phyloP scores from a whole-genome alignment of 2,888 invertebrate species.

The Eucriotettix oculatus region DNA sequence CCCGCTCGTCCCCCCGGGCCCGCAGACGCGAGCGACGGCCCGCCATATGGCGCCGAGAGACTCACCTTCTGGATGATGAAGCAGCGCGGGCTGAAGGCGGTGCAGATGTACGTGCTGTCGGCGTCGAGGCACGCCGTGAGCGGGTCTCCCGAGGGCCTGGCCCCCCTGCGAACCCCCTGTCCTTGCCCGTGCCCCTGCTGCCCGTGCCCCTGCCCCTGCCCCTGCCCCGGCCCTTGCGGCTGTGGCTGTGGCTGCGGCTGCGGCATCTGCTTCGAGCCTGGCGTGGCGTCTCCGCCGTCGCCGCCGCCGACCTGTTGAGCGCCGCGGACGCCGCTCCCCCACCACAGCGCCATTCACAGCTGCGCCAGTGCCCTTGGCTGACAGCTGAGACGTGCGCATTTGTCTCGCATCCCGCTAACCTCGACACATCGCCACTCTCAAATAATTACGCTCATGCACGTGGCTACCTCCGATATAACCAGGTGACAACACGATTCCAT shows the following conservation, averaged over 20 bases:
- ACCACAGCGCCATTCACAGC: neutral
- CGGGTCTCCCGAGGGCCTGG: constrained; percentile 9
- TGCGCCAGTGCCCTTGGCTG: neutral
- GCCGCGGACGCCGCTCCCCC: constrained; percentile 16
- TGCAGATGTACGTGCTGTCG: constrained; percentile 41
- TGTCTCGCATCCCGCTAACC: too few species aligned
- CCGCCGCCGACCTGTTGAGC: constrained; percentile 30
- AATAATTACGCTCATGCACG: too few species aligned
- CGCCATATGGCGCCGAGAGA: constrained; percentile 4
- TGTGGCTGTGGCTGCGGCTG: neutral
- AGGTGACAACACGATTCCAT: too few species aligned
- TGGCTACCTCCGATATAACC: too few species aligned
- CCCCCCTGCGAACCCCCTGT: constrained; percentile 19
- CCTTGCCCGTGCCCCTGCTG: too few species aligned
- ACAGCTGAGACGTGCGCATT: too few species aligned
- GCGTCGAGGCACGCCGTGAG: constrained; percentile 32
- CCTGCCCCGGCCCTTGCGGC: too few species aligned
- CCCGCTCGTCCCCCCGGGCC: neutral
- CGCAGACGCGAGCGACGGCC: neutral
- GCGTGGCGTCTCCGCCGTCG: constrained; percentile 21
- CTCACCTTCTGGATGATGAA: constrained; percentile 46
- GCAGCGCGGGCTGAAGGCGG: constrained; percentile 42
- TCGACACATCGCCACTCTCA: too few species aligned
- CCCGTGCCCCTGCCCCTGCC: constrained; percentile 17
- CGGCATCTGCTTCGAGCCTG: neutral